Conservation (phyloP, 2,797 vertebrate species). For the Anabacerthia variegaticeps region DNA sequence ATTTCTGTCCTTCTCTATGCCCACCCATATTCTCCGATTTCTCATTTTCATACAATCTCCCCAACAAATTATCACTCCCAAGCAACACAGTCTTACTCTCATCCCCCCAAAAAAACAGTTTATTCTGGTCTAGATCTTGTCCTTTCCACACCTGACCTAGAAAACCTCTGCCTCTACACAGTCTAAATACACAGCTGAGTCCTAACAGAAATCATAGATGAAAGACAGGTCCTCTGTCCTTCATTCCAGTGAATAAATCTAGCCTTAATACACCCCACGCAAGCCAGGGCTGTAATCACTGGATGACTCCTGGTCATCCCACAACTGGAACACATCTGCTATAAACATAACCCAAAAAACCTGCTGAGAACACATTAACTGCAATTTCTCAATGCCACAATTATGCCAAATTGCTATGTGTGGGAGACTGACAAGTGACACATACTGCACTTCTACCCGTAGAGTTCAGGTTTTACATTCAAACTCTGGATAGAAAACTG, state of each 20-base stretch:
- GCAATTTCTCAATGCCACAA: neutral
- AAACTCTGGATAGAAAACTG: neutral
- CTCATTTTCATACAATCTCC: neutral
- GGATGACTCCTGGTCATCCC: neutral
- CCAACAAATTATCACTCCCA: neutral
- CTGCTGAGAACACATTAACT: neutral
- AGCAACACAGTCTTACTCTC: neutral
- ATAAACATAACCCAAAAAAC: neutral
- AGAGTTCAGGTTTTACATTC: neutral
- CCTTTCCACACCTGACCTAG: neutral
- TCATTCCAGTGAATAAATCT: neutral
- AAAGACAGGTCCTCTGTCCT: neutral
- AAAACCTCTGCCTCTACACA: neutral
- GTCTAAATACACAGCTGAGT: neutral
- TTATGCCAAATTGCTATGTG: neutral
- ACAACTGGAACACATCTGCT: neutral
- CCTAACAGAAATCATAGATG: neutral
- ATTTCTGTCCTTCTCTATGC: neutral
- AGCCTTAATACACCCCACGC: neutral
- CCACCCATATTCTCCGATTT: accelerated
- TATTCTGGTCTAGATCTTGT: neutral
- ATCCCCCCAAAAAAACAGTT: accelerated
- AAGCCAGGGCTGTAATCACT: neutral
- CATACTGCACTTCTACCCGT: neutral
- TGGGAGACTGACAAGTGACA: neutral